A percentile compares a stretch with the other conserved stretches of the same genome.
These are phyloP conservation scores for Etheostoma perlongum DNA, from an alignment of 2,797 vertebrate genomes.

Conservation along the genomic window DNA sequence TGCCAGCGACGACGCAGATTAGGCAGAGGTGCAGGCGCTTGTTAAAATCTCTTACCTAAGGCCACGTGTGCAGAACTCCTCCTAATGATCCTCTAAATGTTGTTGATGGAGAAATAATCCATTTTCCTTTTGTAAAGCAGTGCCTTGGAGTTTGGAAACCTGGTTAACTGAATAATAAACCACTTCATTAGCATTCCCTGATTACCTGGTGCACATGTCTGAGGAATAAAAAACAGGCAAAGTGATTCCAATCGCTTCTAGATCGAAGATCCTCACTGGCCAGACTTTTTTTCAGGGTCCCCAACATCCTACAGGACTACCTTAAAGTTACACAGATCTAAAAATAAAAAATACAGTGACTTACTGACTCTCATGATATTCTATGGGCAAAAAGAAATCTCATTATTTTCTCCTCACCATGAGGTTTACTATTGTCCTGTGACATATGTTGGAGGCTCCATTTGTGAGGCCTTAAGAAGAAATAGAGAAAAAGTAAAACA, in stretches of 20 bases:
- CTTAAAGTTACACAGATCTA: slow-evolving; percentile 40
- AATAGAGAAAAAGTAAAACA: slow-evolving; percentile 47
- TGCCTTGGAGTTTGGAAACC: slow-evolving; percentile 89
- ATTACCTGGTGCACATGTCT: slow-evolving; percentile 78
- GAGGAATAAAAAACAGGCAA: slow-evolving; percentile 41
- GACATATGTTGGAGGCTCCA: slow-evolving; percentile 64
- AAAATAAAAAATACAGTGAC: slow-evolving; percentile 19
- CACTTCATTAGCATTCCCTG: slow-evolving; percentile 86
- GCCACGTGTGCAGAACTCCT: slow-evolving; percentile 91
- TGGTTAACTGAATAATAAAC: slow-evolving; percentile 90
- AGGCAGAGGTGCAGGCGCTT: slow-evolving; percentile 88
- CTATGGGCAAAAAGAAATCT: slow-evolving; percentile 34
- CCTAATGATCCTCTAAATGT: slow-evolving; percentile 95
- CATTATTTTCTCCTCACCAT: slow-evolving; percentile 68
- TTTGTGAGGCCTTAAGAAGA: slow-evolving; percentile 59
- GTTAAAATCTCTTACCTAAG: slow-evolving; percentile 96
- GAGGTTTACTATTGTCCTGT: slow-evolving; percentile 49
- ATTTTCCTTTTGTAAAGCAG: slow-evolving; percentile 91
- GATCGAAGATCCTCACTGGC: background rate
- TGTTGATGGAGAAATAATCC: slow-evolving; percentile 97
- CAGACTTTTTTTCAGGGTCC: background rate
- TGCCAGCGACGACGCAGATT: slow-evolving; percentile 92
- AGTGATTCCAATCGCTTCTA: slow-evolving; percentile 7
- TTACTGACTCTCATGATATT: slow-evolving; percentile 42
- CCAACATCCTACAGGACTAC: background rate